Percentiles rank a stretch among this genome's conserved stretches.
phyloP scores from a whole-genome alignment of 2,113 vertebrate genomes.

The Oncorhynchus kisutch region DNA sequence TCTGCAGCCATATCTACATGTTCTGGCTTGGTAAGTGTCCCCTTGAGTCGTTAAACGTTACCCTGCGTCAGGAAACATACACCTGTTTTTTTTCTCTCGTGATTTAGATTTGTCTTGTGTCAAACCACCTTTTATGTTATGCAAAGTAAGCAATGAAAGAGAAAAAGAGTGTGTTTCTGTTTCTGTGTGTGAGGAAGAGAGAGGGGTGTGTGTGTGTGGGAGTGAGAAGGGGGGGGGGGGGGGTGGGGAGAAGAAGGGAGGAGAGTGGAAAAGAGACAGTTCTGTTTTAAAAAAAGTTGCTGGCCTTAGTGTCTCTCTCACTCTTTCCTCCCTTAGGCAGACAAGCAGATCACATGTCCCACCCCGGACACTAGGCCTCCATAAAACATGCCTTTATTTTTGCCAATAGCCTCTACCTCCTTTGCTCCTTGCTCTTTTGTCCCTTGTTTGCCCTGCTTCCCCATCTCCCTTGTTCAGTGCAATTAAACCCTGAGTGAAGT shows the following conservation, averaged over 20 bases:
- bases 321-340: constrained; percentile 15
- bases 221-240: not conserved
- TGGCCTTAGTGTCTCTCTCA: not conserved
- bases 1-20: constrained; percentile 91
- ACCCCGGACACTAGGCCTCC: constrained; percentile 46
- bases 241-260: constrained; percentile 2
- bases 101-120: too few relatives aligned
- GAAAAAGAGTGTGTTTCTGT: not conserved
- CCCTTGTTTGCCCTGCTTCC: constrained; percentile 77
- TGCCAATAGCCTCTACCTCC: constrained; percentile 55
- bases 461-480: constrained; percentile 78
- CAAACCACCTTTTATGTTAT: too few relatives aligned
- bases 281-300: not conserved
- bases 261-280: not conserved
- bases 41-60: not conserved
- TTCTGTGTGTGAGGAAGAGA: not conserved
- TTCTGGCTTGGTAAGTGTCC: constrained; percentile 88
- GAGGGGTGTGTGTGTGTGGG: constrained; percentile 19
- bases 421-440: constrained; percentile 73
- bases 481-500: constrained; percentile 83
- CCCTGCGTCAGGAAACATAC: not conserved
- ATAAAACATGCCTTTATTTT: constrained; percentile 59
- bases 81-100: not conserved
- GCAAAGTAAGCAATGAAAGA: too few relatives aligned
- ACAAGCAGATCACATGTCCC: constrained; percentile 44